Evolutionary conservation across 2,797 vertebrate genomes (phyloP).

Genomic region (Karalla daura): DNA sequence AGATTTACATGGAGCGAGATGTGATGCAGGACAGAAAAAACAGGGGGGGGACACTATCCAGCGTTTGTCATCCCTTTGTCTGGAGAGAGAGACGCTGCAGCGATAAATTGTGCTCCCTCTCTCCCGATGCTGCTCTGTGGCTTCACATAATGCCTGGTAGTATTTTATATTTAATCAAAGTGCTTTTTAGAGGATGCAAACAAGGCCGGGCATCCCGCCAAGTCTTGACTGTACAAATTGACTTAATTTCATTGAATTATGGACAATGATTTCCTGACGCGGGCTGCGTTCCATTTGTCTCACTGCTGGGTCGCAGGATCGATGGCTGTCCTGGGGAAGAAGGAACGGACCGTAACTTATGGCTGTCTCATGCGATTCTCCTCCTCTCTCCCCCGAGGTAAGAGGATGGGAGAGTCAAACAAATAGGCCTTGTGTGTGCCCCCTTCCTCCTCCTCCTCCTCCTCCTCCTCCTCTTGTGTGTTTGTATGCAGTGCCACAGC

Average conservation of each 20-base stretch:
- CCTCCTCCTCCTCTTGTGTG: constrained; percentile 59
- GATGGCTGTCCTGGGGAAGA: constrained; percentile 31
- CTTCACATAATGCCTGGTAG: constrained; percentile 24
- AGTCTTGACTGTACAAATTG: constrained; percentile 34
- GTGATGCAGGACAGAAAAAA: constrained; percentile 14
- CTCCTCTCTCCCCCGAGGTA: constrained; percentile 67
- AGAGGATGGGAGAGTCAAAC: constrained; percentile 71
- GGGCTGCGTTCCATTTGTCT: constrained; percentile 23
- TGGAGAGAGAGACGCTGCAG: constrained; percentile 20
- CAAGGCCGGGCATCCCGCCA: constrained; percentile 36
- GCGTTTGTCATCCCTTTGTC: constrained; percentile 56
- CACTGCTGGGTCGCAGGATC: constrained; percentile 21
- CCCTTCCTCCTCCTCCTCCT: constrained; percentile 66
- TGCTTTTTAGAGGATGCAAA: constrained; percentile 23
- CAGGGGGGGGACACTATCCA: constrained; percentile 22
- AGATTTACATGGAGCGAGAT: constrained; percentile 52
- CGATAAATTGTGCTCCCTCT: constrained; percentile 32
- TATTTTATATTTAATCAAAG: constrained; percentile 46
- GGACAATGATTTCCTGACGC: constrained; percentile 30
- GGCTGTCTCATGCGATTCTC: constrained; percentile 38
- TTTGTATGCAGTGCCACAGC: constrained; percentile 87
- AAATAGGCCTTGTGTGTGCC: constrained; percentile 83
- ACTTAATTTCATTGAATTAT: constrained; percentile 54
- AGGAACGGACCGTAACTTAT: constrained; percentile 33
- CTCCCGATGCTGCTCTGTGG: constrained; percentile 31